Evolutionary conservation across 2,113 vertebrate genomes (phyloP).

Genomic region (Peromyscus leucopus): DNA sequence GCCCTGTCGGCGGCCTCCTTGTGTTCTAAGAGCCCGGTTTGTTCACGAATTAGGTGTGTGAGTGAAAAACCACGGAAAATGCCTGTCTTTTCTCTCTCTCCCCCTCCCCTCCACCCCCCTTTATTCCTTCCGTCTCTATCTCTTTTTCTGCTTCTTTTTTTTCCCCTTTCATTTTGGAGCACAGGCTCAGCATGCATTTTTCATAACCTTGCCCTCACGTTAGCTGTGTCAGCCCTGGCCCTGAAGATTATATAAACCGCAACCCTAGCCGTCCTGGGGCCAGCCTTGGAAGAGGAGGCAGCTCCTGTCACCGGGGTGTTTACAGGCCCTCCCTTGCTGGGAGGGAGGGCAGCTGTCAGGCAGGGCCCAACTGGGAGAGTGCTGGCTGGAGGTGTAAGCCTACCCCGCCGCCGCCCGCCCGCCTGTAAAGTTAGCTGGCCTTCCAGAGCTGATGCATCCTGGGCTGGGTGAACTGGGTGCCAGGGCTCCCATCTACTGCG

Average conservation of each 20-base stretch:
- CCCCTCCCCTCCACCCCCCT: too few species aligned
- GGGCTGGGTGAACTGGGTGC: background rate
- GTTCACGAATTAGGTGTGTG: background rate
- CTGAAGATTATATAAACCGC: constrained; percentile 73
- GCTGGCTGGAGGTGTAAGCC: constrained; percentile 40
- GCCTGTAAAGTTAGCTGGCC: constrained; percentile 66
- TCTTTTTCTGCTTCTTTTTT: too few species aligned
- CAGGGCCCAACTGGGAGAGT: background rate
- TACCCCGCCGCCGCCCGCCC: background rate
- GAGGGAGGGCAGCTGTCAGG: constrained; percentile 64
- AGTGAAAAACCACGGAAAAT: background rate
- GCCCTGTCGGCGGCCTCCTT: background rate
- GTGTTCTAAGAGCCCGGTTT: background rate
- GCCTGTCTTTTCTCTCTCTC: background rate
- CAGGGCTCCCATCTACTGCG: background rate
- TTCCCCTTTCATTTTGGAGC: background rate
- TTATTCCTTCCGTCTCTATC: too few species aligned
- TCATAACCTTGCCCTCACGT: constrained; percentile 73
- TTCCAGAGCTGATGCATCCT: constrained; percentile 44
- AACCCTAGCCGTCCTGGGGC: background rate
- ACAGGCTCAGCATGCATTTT: constrained; percentile 70
- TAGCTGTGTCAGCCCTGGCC: constrained; percentile 65
- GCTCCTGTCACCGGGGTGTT: constrained; percentile 58
- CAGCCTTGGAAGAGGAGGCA: background rate
- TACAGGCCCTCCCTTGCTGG: constrained; percentile 31